These are phyloP conservation scores for Paguma larvata DNA, from an alignment of 2,797 vertebrate species.

Conservation along the genomic window DNA sequence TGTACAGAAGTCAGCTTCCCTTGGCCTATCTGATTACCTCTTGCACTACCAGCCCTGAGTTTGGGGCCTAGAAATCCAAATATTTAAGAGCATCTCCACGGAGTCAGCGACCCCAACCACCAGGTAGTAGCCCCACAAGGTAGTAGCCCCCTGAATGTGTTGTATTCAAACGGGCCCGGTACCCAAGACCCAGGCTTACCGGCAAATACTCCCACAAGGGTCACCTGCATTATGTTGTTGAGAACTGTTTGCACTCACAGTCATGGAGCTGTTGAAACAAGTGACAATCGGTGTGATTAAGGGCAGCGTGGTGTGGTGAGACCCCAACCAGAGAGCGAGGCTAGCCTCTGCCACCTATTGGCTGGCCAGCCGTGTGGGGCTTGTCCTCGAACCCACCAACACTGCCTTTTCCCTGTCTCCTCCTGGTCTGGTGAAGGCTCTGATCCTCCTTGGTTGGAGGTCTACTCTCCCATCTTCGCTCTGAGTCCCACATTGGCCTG, in stretches of 20 bases:
- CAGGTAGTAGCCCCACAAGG: too few species aligned
- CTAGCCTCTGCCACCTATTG: rapidly evolving
- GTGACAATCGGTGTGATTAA: neutral
- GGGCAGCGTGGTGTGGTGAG: too few species aligned
- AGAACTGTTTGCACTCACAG: neutral
- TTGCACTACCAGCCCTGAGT: rapidly evolving
- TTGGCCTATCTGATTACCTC: too few species aligned
- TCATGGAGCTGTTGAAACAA: neutral
- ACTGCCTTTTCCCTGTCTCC: too few species aligned
- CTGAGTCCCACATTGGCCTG: rapidly evolving
- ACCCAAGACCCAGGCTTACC: too few species aligned
- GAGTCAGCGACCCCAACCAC: neutral
- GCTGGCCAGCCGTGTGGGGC: rapidly evolving
- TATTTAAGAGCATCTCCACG: neutral
- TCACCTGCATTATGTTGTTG: rapidly evolving
- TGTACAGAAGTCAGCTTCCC: too few species aligned
- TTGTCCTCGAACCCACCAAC: too few species aligned
- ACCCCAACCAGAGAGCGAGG: neutral
- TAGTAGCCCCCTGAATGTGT: too few species aligned
- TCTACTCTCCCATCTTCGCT: rapidly evolving
- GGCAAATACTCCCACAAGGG: neutral
- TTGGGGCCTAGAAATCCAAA: neutral
- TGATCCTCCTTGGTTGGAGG: rapidly evolving
- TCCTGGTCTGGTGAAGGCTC: rapidly evolving
- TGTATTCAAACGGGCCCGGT: neutral